These are phyloP conservation scores for Zele albiditarsus DNA, from an alignment of 2,888 invertebrate species.

Conservation along the genomic window DNA sequence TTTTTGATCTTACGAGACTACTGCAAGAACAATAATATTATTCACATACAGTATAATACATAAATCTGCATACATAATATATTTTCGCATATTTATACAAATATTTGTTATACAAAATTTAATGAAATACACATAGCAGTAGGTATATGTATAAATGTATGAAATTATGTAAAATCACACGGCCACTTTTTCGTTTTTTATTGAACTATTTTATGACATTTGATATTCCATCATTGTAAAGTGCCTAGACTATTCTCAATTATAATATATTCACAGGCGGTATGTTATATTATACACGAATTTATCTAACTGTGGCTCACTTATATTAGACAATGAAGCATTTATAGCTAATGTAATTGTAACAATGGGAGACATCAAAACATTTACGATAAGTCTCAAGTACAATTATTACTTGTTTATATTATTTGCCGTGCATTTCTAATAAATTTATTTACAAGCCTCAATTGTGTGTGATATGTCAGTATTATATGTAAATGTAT, in stretches of 20 bases:
- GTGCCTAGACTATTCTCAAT: background rate
- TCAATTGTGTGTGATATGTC: conserved; percentile 30
- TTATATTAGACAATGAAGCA: conserved; percentile 45
- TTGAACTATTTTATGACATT: conserved; percentile 1
- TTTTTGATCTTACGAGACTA: no score
- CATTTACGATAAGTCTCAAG: conserved; percentile 19
- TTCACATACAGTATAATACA: background rate
- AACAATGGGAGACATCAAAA: background rate
- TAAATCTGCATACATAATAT: background rate
- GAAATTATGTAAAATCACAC: background rate
- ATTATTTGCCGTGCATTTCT: conserved; percentile 12
- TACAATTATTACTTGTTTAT: conserved; percentile 16
- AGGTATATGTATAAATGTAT: background rate
- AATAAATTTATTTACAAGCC: conserved; percentile 7
- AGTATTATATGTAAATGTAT: conserved; percentile 5
- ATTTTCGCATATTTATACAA: conserved; percentile 14
- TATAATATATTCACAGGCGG: background rate
- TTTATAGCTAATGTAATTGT: background rate
- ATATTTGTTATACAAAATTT: background rate
- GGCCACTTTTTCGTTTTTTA: conserved; percentile 20
- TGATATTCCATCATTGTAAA: background rate
- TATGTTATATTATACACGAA: background rate
- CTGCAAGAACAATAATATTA: no score
- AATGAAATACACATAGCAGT: background rate
- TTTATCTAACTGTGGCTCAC: conserved; percentile 35